A percentile compares a stretch with the other conserved stretches of the same genome.
phyloP scores from a whole-genome alignment of 2,888 invertebrate genomes.

The Melanostoma scalare region DNA sequence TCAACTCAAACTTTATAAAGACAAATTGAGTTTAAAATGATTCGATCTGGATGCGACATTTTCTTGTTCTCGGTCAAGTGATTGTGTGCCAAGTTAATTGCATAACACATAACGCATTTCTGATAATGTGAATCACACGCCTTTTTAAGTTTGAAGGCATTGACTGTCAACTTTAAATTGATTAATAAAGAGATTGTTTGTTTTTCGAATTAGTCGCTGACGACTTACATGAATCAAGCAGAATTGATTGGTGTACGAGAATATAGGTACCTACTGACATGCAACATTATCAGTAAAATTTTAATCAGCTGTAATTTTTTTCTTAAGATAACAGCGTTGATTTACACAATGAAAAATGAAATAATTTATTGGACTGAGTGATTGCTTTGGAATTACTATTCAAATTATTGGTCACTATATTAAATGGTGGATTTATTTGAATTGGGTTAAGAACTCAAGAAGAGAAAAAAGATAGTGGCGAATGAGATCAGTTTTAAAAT shows the following conservation, averaged over 20 bases:
- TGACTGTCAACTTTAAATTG: conserved; percentile 5
- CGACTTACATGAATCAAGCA: not conserved
- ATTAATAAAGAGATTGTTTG: conserved; percentile 1
- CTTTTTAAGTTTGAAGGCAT: conserved; percentile 7
- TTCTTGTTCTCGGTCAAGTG: conserved; percentile 58
- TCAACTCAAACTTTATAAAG: conserved; percentile 63
- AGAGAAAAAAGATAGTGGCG: too few relatives aligned
- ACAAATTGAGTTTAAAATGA: conserved; percentile 67
- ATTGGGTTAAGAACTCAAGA: too few relatives aligned
- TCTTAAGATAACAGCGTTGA: not conserved
- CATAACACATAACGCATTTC: conserved; percentile 37
- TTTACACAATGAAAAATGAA: too few relatives aligned
- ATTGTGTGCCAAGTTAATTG: conserved; percentile 62
- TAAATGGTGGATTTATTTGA: too few relatives aligned
- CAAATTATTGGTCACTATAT: too few relatives aligned
- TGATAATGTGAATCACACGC: conserved; percentile 24
- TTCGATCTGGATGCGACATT: conserved; percentile 59
- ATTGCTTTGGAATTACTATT: too few relatives aligned
- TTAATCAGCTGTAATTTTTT: conserved; percentile 1
- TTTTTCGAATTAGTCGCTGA: not conserved
- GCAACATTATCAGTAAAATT: not conserved
- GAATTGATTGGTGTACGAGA: not conserved
- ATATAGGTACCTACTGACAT: not conserved
- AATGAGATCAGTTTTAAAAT: too few relatives aligned
- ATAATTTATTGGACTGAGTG: too few relatives aligned